Percentiles rank a stretch among this genome's conserved stretches.
These are phyloP conservation scores for Apocrypta bakeri DNA, from an alignment of 1,140 invertebrate genomes.

Conservation along the genomic window DNA sequence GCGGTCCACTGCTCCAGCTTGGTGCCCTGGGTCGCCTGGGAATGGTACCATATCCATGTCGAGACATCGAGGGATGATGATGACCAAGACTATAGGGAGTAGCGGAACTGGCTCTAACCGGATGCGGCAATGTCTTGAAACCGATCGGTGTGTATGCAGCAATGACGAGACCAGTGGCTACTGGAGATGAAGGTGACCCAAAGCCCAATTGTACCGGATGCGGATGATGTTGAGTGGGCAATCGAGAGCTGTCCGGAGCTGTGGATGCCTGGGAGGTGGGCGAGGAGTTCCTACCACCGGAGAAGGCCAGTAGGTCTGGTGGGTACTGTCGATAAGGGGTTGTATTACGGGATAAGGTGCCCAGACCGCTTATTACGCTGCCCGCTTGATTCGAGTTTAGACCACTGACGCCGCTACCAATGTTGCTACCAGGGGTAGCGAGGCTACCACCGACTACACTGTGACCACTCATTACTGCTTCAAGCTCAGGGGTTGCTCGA, in stretches of 20 bases:
- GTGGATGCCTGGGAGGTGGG: slow-evolving; percentile 82
- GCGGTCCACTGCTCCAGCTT: slow-evolving; percentile 82
- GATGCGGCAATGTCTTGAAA: slow-evolving; percentile 83
- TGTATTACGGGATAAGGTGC: slow-evolving; percentile 69
- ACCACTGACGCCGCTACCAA: slow-evolving; percentile 53
- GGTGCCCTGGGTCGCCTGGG: slow-evolving; percentile 86
- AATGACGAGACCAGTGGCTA: slow-evolving; percentile 58
- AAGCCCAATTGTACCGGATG: slow-evolving; percentile 57
- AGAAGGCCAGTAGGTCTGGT: slow-evolving; percentile 88
- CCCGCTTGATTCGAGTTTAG: slow-evolving; percentile 68
- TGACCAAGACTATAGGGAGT: slow-evolving; percentile 78
- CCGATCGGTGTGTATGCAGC: slow-evolving; percentile 64
- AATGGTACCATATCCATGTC: slow-evolving; percentile 88
- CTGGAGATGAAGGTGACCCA: slow-evolving; percentile 60
- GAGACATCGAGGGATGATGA: slow-evolving; percentile 77
- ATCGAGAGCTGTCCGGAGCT: slow-evolving; percentile 79
- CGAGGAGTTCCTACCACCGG: slow-evolving; percentile 75
- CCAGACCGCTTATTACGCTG: slow-evolving; percentile 40
- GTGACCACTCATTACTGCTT: background rate
- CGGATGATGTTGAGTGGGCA: slow-evolving; percentile 72
- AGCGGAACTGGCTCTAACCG: slow-evolving; percentile 75
- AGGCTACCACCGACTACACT: slow-evolving; percentile 16
- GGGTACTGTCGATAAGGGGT: slow-evolving; percentile 79
- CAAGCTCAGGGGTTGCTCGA: slow-evolving; percentile 59
- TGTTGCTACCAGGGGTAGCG: slow-evolving; percentile 46